A percentile compares a stretch with the other conserved stretches of the same genome.
Conservation (phyloP, 2,797 vertebrate species). For the Kryptolebias ocellatus region DNA sequence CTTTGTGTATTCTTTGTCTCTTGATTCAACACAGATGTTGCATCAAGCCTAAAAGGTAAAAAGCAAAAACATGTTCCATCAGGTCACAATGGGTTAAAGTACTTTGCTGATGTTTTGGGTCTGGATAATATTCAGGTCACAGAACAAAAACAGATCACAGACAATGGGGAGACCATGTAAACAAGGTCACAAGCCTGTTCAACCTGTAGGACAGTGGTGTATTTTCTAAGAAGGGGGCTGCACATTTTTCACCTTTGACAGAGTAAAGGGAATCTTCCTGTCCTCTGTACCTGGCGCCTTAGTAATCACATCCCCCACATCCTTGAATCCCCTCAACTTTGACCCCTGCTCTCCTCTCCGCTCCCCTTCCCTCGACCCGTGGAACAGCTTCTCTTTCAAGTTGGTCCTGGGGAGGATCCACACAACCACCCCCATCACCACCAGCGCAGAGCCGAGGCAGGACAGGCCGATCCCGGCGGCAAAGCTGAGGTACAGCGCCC, state of each 20-base stretch:
- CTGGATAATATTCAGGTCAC: constrained; percentile 5
- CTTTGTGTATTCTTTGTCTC: neutral
- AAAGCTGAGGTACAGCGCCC: constrained; percentile 86
- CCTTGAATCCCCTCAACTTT: constrained; percentile 67
- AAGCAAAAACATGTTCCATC: neutral
- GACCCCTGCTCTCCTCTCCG: constrained; percentile 29
- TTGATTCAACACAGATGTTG: neutral
- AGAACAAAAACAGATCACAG: constrained; percentile 11
- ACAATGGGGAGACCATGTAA: neutral
- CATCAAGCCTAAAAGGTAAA: neutral
- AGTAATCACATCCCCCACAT: constrained; percentile 82
- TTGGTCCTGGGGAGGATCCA: constrained; percentile 84
- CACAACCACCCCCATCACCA: constrained; percentile 84
- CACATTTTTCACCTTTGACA: constrained; percentile 89
- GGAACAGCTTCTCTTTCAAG: constrained; percentile 84
- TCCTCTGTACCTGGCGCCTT: constrained; percentile 86
- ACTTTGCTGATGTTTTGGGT: neutral
- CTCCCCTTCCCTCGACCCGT: constrained; percentile 70
- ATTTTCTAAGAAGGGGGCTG: constrained; percentile 80
- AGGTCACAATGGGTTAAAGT: neutral
- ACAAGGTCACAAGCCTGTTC: constrained; percentile 13
- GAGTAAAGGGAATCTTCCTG: constrained; percentile 85
- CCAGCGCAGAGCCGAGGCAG: constrained; percentile 86
- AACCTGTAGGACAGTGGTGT: constrained; percentile 8
- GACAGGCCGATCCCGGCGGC: constrained; percentile 88